Evolutionary conservation across 2,113 vertebrate genomes (phyloP).

Genomic region (Rhea pennata): DNA sequence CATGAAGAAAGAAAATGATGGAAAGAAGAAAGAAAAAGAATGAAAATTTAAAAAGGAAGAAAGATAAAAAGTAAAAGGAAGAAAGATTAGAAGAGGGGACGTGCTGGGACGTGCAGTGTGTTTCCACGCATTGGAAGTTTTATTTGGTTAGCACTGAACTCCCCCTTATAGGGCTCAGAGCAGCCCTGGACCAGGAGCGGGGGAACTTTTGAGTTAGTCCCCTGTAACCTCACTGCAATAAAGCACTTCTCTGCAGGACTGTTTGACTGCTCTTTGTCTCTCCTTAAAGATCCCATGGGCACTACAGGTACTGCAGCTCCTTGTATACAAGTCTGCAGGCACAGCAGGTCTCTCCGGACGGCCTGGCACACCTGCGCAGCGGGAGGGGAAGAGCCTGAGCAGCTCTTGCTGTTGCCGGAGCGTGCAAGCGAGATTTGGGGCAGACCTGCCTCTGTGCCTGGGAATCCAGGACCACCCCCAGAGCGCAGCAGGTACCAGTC

Average conservation of each 20-base stretch:
- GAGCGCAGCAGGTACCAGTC: not conserved
- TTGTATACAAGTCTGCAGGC: not conserved
- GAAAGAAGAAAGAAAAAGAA: too few relatives aligned
- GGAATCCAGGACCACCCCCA: not conserved
- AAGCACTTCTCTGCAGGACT: conserved; percentile 72
- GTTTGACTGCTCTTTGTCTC: not conserved
- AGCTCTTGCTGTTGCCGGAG: not conserved
- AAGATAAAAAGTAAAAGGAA: not conserved
- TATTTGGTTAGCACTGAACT: not conserved
- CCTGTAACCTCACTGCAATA: conserved; percentile 85
- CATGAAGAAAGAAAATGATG: too few relatives aligned
- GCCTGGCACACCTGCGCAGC: not conserved
- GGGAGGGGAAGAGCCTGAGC: not conserved
- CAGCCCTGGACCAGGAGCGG: not conserved
- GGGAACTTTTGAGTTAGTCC: not conserved
- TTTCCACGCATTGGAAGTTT: not conserved
- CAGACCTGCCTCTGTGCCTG: not conserved
- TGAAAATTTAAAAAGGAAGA: too few relatives aligned
- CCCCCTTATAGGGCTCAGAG: not conserved
- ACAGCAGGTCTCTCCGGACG: not conserved
- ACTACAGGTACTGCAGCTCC: not conserved
- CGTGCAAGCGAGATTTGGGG: not conserved
- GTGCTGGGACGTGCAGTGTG: not conserved
- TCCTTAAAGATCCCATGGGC: not conserved
- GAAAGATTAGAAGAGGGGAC: not conserved